A percentile compares a stretch with the other conserved stretches of the same genome.
These are phyloP conservation scores for Probosciger aterrimus DNA, from an alignment of 2,113 vertebrate species.

Conservation along the genomic window DNA sequence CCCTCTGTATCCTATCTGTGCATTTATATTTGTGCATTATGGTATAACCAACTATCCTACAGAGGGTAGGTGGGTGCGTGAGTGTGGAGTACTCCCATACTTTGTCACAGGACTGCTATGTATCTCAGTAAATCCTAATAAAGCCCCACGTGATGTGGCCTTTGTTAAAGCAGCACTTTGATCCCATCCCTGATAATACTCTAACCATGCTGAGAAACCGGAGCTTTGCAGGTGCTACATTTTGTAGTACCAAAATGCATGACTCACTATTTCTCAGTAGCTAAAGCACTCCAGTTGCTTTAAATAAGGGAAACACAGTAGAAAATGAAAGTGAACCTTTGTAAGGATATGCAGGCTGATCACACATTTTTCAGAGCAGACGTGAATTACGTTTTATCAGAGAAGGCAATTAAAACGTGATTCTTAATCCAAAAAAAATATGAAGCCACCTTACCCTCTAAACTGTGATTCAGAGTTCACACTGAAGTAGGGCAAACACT, in stretches of 20 bases:
- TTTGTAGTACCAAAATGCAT: neutral
- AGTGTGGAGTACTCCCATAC: neutral
- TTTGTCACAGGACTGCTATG: neutral
- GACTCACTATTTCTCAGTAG: neutral
- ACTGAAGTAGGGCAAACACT: neutral
- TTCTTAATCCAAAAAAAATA: constrained; percentile 17
- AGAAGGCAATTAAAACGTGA: constrained; percentile 10
- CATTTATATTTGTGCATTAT: neutral
- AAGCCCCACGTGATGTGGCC: neutral
- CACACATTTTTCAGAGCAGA: neutral
- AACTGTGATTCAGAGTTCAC: constrained; percentile 6
- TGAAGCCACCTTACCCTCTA: neutral
- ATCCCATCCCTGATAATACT: neutral
- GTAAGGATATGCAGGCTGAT: neutral
- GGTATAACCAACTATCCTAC: neutral
- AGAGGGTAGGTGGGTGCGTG: neutral
- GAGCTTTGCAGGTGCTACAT: neutral
- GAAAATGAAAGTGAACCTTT: neutral
- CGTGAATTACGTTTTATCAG: neutral
- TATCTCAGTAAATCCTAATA: constrained; percentile 3
- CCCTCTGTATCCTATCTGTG: neutral
- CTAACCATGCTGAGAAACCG: neutral
- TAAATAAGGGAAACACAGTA: neutral
- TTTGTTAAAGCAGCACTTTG: neutral
- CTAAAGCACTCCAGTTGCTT: neutral